A percentile compares a stretch with the other conserved stretches of the same genome.
Evolutionary conservation across 2,113 vertebrate species (phyloP).

Genomic region (Alaudala cheleensis): DNA sequence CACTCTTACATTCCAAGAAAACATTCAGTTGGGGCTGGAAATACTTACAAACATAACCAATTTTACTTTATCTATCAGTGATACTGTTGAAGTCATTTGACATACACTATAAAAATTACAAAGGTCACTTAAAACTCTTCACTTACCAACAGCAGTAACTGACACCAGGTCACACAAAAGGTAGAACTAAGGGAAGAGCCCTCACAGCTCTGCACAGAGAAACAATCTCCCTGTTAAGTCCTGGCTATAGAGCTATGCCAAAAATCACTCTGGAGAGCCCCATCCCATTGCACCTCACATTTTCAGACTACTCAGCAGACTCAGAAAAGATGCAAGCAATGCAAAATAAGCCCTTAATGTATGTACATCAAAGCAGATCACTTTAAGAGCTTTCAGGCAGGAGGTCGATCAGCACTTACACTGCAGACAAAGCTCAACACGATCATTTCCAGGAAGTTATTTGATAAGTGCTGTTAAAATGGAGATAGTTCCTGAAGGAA

Average conservation of each 20-base stretch:
- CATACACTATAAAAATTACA: not conserved
- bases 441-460: not conserved
- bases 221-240: not conserved
- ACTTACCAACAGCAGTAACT: not conserved
- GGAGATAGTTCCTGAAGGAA: not conserved
- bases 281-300: not conserved
- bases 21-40: not conserved
- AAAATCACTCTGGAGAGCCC: not conserved
- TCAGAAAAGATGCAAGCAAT: not conserved
- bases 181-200: not conserved
- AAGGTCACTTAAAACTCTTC: not conserved
- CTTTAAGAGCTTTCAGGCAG: not conserved
- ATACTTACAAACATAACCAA: not conserved
- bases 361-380: not conserved
- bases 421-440: not conserved
- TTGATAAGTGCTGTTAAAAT: slow-evolving; percentile 13
- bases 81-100: not conserved
- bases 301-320: not conserved
- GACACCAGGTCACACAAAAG: rapidly evolving
- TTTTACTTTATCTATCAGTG: not conserved
- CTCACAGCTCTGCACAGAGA: not conserved
- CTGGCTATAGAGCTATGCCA: not conserved
- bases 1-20: not conserved
- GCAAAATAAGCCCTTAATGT: not conserved
- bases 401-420: not conserved